Conservation (phyloP, 2,113 vertebrate species). For the Pteropus alecto region DNA sequence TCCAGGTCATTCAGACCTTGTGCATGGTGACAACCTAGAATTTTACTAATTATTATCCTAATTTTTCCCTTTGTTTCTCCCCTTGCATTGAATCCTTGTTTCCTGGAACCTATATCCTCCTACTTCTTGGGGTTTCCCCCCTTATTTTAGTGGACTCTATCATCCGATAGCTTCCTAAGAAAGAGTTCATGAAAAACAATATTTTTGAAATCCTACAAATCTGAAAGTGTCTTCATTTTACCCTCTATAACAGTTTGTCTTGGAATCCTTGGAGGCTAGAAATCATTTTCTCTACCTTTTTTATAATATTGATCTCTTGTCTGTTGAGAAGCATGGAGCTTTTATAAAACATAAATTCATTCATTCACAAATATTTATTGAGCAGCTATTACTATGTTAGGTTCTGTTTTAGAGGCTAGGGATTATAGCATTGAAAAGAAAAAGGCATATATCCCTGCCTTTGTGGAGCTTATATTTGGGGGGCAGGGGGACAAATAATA, state of each 20-base stretch:
- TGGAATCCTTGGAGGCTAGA: neutral
- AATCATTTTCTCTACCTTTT: neutral
- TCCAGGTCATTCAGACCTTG: neutral
- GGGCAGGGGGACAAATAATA: neutral
- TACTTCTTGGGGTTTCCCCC: neutral
- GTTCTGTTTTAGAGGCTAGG: neutral
- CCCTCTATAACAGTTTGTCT: neutral
- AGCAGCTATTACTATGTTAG: neutral
- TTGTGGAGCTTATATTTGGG: neutral
- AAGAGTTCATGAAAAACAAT: neutral
- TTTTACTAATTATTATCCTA: neutral
- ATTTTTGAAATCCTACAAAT: slow-evolving; percentile 20
- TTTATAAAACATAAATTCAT: neutral
- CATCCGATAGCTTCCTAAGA: neutral
- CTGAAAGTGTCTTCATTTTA: neutral
- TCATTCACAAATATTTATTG: neutral
- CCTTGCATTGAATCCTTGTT: neutral
- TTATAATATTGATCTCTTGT: neutral
- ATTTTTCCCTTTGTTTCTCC: neutral
- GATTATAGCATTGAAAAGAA: neutral
- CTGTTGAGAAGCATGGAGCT: neutral
- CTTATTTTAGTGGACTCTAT: neutral
- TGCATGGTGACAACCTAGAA: neutral
- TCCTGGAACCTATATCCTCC: neutral
- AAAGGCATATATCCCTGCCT: neutral